Evolutionary conservation across 2,888 invertebrate species (phyloP).

Genomic region (Scaptodrosophila latifasciaeformis): DNA sequence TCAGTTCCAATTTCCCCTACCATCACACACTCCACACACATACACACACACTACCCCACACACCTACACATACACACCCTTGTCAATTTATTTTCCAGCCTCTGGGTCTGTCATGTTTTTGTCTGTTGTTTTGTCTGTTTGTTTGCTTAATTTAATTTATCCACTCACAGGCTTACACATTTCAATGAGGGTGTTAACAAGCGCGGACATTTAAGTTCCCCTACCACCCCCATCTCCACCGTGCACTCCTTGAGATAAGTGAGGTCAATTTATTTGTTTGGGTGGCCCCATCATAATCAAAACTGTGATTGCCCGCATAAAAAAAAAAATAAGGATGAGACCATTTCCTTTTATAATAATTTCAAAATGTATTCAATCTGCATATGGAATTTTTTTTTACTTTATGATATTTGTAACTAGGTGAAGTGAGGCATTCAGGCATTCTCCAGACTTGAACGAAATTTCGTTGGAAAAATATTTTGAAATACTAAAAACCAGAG

Average conservation of each 20-base stretch:
- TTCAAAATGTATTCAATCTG: no score
- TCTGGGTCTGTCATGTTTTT: neutral
- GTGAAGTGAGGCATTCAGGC: no score
- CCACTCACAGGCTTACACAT: slow-evolving; percentile 23
- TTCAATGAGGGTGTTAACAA: slow-evolving; percentile 27
- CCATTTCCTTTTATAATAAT: no score
- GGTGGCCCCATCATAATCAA: slow-evolving; percentile 28
- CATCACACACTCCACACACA: no score
- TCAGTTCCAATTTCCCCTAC: neutral
- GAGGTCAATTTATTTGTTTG: slow-evolving; percentile 57
- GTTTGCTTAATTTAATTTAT: slow-evolving; percentile 62
- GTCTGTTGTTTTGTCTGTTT: slow-evolving; percentile 22
- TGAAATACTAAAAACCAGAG: no score
- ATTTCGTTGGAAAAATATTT: no score
- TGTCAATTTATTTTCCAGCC: neutral
- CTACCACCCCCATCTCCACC: neutral
- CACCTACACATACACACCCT: no score
- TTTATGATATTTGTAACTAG: no score
- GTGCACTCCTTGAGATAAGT: neutral
- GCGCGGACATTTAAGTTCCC: neutral
- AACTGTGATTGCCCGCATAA: slow-evolving; percentile 32
- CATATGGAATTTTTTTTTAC: no score
- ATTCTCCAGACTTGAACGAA: no score
- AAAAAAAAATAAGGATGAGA: no score
- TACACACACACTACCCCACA: no score